Evolutionary conservation across 2,797 vertebrate genomes (phyloP), one percentile per base, ranked within the genome.

Genomic region (Enteromius viviparus): DNA sequence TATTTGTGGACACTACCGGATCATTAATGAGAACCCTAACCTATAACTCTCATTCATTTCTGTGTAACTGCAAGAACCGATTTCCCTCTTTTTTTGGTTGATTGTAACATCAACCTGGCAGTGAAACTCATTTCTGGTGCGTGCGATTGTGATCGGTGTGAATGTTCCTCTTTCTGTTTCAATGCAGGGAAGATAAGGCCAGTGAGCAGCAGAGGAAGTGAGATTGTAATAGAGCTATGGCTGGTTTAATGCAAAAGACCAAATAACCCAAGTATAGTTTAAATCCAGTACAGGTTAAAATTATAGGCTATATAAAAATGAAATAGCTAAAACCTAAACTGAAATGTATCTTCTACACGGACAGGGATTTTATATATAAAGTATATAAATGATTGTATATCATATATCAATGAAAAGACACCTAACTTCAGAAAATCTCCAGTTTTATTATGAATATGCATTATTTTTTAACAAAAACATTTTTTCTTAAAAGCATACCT

Each of bases 161-260:
- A 75, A 76, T 60, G 55, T 77, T 45, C 55, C 75, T 29, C 75
- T 60, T 58, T 76, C 51, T 76, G 51, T 40, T 58, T 77, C 37
- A 29, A 21, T 47, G 40, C 21, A 29, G 74, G 55, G 15, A 60
- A 68, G 49, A 66, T 34, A 79, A 79, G 45, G 26, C 0, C 14
- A 62, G 3, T 55, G 14, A 23, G 26, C n/a, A 34, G 69, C 40
- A n/a, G 68, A 62, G 78, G 78, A 80, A 62, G 68, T 71, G 37
- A 29, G 26, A 55, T 55, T 69, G 40, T 77, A 42, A 53, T 26
- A 34, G 49, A 55, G 12, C 12, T 34, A 7, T 62, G 12, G 6
- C 26, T 19, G 7, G 42, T 49, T 47, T 51, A 51, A n/a, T 49
- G 19, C 37, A 76, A 55, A 62, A 0, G 2, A 45, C 75, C 55